Conservation (phyloP, 2,888 invertebrate genomes). For the Altica lythri region DNA sequence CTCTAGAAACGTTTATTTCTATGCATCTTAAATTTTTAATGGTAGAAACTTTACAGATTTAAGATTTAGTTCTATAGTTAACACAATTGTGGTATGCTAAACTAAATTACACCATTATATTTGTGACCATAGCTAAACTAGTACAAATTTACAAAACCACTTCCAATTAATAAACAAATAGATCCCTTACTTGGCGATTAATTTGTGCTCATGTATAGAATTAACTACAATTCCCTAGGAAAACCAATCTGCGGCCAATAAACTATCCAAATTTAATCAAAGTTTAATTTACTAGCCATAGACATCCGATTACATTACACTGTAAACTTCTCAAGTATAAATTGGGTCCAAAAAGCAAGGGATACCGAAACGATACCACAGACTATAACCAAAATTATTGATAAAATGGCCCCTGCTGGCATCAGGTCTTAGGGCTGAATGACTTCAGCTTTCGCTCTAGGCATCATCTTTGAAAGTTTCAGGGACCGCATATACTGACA, state of each 20-base stretch:
- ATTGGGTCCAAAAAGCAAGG: slow-evolving; percentile 2
- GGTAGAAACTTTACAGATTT: no score
- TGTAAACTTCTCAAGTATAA: slow-evolving; percentile 3
- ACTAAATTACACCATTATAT: no score
- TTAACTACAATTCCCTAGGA: slow-evolving; percentile 6
- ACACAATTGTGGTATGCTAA: no score
- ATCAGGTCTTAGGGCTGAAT: not conserved
- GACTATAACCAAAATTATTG: not conserved
- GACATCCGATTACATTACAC: slow-evolving; percentile 8
- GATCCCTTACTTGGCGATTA: no score
- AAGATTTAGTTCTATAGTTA: no score
- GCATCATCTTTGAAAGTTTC: slow-evolving; percentile 6
- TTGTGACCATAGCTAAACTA: no score
- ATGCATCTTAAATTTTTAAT: no score
- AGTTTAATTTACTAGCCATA: slow-evolving; percentile 23
- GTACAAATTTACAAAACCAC: no score
- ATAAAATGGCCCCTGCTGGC: not conserved
- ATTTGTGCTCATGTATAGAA: not conserved
- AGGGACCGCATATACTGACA: slow-evolving; percentile 18
- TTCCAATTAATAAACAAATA: no score
- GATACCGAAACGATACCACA: not conserved
- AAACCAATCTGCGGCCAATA: slow-evolving; percentile 18
- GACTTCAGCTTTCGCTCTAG: not conserved
- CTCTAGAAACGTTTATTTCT: no score
- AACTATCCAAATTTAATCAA: slow-evolving; percentile 24